Percentiles rank a stretch among this genome's conserved stretches.
Evolutionary conservation across 92 coral and sea anemone species (phyloP).

Genomic region (Muricea muricata): DNA sequence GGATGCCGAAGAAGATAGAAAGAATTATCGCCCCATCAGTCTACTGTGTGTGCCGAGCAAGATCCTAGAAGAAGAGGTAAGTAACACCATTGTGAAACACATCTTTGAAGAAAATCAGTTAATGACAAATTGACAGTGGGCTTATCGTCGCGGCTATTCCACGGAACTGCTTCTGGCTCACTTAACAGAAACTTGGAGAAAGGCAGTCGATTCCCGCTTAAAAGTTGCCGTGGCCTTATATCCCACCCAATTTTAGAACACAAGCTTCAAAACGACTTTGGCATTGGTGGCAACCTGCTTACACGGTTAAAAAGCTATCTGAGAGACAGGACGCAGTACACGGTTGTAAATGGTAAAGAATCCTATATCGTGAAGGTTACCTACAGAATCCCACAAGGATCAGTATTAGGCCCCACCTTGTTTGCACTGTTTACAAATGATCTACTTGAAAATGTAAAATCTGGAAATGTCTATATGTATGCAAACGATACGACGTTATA

Average conservation of each 20-base stretch:
- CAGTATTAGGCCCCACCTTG: conserved; percentile 47
- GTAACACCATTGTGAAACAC: conserved; percentile 27
- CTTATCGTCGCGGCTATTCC: conserved; percentile 14
- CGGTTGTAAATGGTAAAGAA: not conserved
- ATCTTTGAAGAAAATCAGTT: not conserved
- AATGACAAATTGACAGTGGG: conserved; percentile 35
- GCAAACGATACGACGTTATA: conserved; percentile 28
- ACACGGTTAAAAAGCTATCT: conserved; percentile 33
- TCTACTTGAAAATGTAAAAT: conserved; percentile 26
- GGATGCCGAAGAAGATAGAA: not conserved
- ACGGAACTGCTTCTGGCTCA: conserved; percentile 17
- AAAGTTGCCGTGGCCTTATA: conserved; percentile 1
- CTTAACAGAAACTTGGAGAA: conserved; percentile 25
- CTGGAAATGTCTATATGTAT: conserved; percentile 33
- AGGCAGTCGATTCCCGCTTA: not conserved
- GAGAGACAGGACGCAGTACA: not conserved
- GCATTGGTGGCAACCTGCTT: conserved; percentile 22
- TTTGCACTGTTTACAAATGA: conserved; percentile 53
- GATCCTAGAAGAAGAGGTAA: conserved; percentile 19
- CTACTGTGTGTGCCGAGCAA: conserved; percentile 35
- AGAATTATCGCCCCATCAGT: not conserved
- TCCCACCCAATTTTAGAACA: conserved; percentile 6
- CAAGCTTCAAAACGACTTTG: not conserved
- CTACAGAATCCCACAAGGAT: not conserved
- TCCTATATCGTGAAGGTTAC: not conserved